Evolutionary conservation across 2,797 vertebrate species (phyloP), one percentile per base, ranked within the genome.

Genomic region (Eulemur mongoz): DNA sequence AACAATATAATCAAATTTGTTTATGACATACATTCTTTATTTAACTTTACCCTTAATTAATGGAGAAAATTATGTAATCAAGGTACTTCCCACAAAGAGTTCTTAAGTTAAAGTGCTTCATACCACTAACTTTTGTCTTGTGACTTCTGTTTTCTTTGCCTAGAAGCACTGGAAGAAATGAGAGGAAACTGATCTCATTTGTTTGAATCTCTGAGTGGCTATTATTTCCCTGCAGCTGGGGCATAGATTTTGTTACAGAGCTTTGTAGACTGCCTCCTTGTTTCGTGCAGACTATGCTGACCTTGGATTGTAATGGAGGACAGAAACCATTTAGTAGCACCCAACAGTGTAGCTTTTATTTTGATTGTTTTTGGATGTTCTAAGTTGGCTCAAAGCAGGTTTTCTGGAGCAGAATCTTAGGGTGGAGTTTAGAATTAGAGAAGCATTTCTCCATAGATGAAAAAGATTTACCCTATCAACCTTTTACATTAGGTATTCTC

Each of bases 381-480:
- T 52, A 5, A 52, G 40, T 67, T 84, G 89, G 63, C 70, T 94
- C 57, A 48, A 73, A 59, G 22, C 43, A 86, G 80, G 32, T 23
- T 91, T 94, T 35, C 86, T 10, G 48, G 69, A 90, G 65, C 73
- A 93, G 45, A 94, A 61, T 52, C 82, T 86, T 30, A 35, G 80
- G 59, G 54, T 93, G 75, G 59, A 30, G 22, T 91, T 95, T 95
- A 86, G 82, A 94, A 72, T 92, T 27, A 82, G 63, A 82, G 50
- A 14, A 80, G 43, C n/a, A 7, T 83, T 96, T 91, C 50, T 83
- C 79, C 52, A 45, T 80, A 61, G 54, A 93, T 50, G 45, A 86
- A 73, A 32, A 94, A 79, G 48, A 75, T 79, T 43, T 75, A 76
- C 50, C 11, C 15, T 75, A 18, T 95, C 76, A 45, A 54, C 65